These are phyloP conservation scores for Heliothis peltigera DNA, from an alignment of 2,888 invertebrate species.

Conservation along the genomic window DNA sequence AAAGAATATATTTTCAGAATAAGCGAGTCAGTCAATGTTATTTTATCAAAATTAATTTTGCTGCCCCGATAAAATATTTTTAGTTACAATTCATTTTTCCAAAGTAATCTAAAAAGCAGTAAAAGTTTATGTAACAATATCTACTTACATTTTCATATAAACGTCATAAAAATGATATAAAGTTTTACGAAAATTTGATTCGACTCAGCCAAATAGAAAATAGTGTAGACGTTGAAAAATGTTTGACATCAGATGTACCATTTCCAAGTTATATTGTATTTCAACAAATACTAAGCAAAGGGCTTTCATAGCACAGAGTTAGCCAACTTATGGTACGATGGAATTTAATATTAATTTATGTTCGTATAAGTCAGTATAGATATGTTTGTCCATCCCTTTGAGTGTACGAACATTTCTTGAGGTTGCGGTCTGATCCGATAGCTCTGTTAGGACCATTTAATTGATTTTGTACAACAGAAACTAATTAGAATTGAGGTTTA, in stretches of 20 bases:
- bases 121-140: neutral
- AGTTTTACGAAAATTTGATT: neutral
- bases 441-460: constrained; percentile 83
- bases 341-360: constrained; percentile 72
- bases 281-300: constrained; percentile 17
- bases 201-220: neutral
- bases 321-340: constrained; percentile 53
- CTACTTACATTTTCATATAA: neutral
- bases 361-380: constrained; percentile 58
- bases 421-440: constrained; percentile 80
- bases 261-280: neutral
- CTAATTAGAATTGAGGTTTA: constrained; percentile 88
- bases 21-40: constrained; percentile 25
- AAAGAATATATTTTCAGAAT: constrained; percentile 31
- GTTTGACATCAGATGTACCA: neutral
- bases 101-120: constrained; percentile 4
- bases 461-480: constrained; percentile 87
- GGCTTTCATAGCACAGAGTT: constrained; percentile 35
- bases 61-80: constrained; percentile 2
- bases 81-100: neutral
- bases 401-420: constrained; percentile 80
- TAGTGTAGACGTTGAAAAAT: neutral
- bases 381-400: constrained; percentile 77
- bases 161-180: neutral
- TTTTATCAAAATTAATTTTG: constrained; percentile 10